phyloP scores from a whole-genome alignment of 30 jellyfish, hydroid and myxozoan genomes.

The Catostylus mosaicus region DNA sequence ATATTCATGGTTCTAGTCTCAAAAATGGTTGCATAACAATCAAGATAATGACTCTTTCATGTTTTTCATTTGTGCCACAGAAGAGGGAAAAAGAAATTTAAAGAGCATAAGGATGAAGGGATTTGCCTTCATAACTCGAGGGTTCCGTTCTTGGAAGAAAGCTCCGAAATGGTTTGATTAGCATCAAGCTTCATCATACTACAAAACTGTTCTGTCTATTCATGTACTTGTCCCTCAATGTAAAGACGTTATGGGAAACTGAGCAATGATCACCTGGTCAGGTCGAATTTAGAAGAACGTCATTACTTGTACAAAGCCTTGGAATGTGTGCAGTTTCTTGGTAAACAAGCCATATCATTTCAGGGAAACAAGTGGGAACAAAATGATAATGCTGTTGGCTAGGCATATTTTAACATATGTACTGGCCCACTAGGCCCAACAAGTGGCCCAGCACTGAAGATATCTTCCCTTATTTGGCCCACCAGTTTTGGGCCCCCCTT shows the following conservation, averaged over 20 bases:
- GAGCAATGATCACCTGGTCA: neutral
- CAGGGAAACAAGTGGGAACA: neutral
- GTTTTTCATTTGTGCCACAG: neutral
- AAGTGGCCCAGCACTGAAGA: too few species aligned
- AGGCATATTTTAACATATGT: too few species aligned
- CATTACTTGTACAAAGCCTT: neutral
- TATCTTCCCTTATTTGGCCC: too few species aligned
- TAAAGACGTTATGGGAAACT: neutral
- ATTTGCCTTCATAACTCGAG: slow-evolving; percentile 30
- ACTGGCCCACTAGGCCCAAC: too few species aligned
- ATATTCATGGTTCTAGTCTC: too few species aligned
- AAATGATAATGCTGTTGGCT: too few species aligned
- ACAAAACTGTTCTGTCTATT: neutral
- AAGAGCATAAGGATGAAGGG: slow-evolving; percentile 6
- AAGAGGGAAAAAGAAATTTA: neutral
- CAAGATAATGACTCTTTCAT: too few species aligned
- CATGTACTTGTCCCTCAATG: neutral
- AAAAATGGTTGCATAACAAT: too few species aligned
- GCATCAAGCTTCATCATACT: slow-evolving; percentile 7
- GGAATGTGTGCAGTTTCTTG: neutral
- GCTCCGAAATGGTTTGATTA: slow-evolving; percentile 41
- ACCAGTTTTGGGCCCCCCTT: too few species aligned
- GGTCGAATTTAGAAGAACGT: neutral
- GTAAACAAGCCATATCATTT: neutral
- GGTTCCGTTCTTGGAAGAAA: slow-evolving; percentile 44